Percentiles rank a stretch among this genome's conserved stretches.
phyloP scores from a whole-genome alignment of 1,140 invertebrate species.

The Drosophila murphyi region DNA sequence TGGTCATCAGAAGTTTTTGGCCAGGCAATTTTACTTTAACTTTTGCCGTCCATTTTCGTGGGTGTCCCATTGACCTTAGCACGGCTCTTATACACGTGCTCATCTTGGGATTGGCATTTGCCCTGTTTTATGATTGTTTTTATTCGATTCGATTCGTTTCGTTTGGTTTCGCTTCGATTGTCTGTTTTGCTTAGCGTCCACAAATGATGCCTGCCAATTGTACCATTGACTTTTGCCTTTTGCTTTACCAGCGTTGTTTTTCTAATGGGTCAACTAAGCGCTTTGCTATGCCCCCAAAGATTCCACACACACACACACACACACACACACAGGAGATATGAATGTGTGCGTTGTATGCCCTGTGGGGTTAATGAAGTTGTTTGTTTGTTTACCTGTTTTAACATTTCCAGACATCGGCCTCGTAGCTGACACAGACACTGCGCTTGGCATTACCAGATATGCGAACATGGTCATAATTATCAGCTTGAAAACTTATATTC shows the following conservation, averaged over 20 bases:
- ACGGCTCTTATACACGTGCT: slow-evolving; percentile 48
- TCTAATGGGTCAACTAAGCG: slow-evolving; percentile 77
- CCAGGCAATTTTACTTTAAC: slow-evolving; percentile 35
- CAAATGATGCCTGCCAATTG: slow-evolving; percentile 73
- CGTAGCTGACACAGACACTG: slow-evolving; percentile 21
- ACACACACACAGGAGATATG: slow-evolving; percentile 13
- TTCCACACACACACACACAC: slow-evolving; percentile 28
- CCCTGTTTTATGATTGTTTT: slow-evolving; percentile 73
- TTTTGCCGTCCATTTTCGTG: slow-evolving; percentile 23
- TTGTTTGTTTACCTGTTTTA: slow-evolving; percentile 72
- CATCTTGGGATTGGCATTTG: slow-evolving; percentile 45
- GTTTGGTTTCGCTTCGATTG: slow-evolving; percentile 55
- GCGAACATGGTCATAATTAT: not conserved
- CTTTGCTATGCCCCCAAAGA: slow-evolving; percentile 51
- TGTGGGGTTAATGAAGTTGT: slow-evolving; percentile 79
- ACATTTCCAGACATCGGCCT: slow-evolving; percentile 26
- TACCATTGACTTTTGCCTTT: slow-evolving; percentile 65
- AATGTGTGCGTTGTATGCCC: slow-evolving; percentile 56
- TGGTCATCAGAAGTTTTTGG: slow-evolving; percentile 64
- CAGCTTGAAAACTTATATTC: not conserved
- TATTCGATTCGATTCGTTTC: slow-evolving; percentile 63
- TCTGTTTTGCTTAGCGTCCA: slow-evolving; percentile 75
- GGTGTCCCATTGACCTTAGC: slow-evolving; percentile 51
- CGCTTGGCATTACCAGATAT: slow-evolving; percentile 3
- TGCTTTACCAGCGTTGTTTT: slow-evolving; percentile 60